These are phyloP conservation scores for Megamerina dolium DNA, from an alignment of 2,888 invertebrate genomes.

Conservation along the genomic window DNA sequence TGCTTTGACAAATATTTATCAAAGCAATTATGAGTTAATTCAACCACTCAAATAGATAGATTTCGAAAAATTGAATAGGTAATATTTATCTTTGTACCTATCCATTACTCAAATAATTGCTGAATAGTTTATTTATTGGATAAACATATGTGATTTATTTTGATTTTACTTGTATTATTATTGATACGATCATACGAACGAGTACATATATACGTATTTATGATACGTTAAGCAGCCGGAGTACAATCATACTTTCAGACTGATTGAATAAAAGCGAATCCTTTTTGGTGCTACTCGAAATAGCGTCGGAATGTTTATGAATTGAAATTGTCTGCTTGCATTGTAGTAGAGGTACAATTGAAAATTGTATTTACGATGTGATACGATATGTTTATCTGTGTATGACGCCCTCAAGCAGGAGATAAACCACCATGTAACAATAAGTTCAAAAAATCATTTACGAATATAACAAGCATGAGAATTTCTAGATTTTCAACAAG, in stretches of 20 bases:
- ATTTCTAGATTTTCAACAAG: constrained; percentile 7
- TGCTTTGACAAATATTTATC: constrained; percentile 22
- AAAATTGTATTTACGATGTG: constrained; percentile 2
- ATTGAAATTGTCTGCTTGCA: constrained; percentile 12
- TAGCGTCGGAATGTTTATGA: neutral
- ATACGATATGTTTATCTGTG: constrained; percentile 13
- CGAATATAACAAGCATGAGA: constrained; percentile 16
- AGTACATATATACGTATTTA: no score
- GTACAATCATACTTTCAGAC: neutral
- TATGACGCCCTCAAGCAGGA: constrained; percentile 13
- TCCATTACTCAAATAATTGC: constrained; percentile 12
- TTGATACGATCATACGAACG: no score
- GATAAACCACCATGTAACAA: constrained; percentile 11
- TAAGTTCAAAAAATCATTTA: constrained; percentile 7
- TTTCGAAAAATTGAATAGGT: constrained; percentile 3
- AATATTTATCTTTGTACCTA: constrained; percentile 4
- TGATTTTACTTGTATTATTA: constrained; percentile 16
- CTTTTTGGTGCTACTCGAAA: constrained; percentile 2
- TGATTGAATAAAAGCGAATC: constrained; percentile 10
- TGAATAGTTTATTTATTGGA: neutral
- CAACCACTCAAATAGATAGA: constrained; percentile 14
- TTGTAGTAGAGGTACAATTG: constrained; percentile 1
- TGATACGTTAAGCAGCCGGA: no score
- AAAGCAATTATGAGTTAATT: constrained; percentile 23
- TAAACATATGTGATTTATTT: constrained; percentile 19